A percentile compares a stretch with the other conserved stretches of the same genome.
Evolutionary conservation across 2,113 vertebrate species (phyloP).

Genomic region (Paraplagusia blochii): DNA sequence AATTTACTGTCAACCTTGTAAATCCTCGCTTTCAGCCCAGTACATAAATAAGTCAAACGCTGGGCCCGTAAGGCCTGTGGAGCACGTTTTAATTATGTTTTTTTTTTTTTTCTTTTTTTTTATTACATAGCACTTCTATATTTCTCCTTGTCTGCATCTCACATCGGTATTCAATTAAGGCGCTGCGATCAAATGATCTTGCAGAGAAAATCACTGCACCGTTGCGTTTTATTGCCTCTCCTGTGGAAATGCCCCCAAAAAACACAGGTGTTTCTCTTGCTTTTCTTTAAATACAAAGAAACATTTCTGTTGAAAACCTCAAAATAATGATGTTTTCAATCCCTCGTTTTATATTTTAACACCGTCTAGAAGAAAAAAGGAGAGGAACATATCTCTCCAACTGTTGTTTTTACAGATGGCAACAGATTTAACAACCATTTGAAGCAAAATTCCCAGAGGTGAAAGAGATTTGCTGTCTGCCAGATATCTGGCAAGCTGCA

Average conservation of each 20-base stretch:
- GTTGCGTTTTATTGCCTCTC: conserved; percentile 31
- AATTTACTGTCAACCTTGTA: conserved; percentile 36
- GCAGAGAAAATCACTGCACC: conserved; percentile 45
- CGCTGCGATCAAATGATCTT: conserved; percentile 50
- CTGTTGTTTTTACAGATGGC: too few species aligned
- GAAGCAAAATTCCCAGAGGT: too few species aligned
- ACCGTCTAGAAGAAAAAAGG: too few species aligned
- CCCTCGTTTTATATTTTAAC: too few species aligned
- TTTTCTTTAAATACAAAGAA: not conserved
- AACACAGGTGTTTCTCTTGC: conserved; percentile 22
- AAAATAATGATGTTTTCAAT: too few species aligned
- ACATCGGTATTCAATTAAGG: conserved; percentile 66
- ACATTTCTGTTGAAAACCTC: too few species aligned
- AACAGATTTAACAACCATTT: too few species aligned
- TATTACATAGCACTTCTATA: too few species aligned
- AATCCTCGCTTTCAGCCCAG: conserved; percentile 19
- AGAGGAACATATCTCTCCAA: too few species aligned
- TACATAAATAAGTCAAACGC: conserved; percentile 50
- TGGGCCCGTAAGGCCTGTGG: conserved; percentile 53
- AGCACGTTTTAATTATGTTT: conserved; percentile 59
- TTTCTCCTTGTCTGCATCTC: conserved; percentile 41
- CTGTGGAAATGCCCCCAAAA: conserved; percentile 2
- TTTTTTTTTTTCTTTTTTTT: conserved; percentile 44
- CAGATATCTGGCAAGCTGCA: too few species aligned
- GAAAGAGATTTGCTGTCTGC: too few species aligned